These are phyloP conservation scores for Candidula unifasciata DNA, from an alignment of 2,888 invertebrate species.

Conservation along the genomic window DNA sequence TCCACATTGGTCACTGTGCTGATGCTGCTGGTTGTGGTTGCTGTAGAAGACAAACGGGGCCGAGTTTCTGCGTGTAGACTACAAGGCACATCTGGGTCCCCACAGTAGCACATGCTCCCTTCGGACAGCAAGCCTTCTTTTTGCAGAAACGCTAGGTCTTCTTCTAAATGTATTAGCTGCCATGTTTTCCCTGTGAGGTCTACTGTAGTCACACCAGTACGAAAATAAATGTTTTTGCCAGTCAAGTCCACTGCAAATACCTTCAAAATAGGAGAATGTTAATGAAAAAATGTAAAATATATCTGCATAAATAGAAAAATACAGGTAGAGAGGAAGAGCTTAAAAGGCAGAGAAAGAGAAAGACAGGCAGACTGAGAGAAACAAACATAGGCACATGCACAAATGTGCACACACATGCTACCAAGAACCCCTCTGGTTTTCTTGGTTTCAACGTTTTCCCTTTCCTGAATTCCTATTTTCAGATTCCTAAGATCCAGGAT, in stretches of 20 bases:
- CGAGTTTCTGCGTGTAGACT: conserved; percentile 4
- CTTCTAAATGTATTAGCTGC: conserved; percentile 79
- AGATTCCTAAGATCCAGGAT: too few species aligned
- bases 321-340: too few species aligned
- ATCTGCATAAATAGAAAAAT: not conserved
- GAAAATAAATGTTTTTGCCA: conserved; percentile 63
- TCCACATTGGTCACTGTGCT: conserved; percentile 31
- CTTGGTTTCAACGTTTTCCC: too few species aligned
- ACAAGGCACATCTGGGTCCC: conserved; percentile 25
- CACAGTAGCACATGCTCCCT: conserved; percentile 41
- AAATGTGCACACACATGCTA: too few species aligned
- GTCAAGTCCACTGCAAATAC: conserved; percentile 72
- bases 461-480: too few species aligned
- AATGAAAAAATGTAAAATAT: too few species aligned
- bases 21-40: conserved; percentile 39
- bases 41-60: conserved; percentile 19
- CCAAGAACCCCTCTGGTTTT: too few species aligned
- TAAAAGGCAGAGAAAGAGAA: too few species aligned
- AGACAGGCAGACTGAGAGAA: too few species aligned
- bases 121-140: conserved; percentile 25
- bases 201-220: conserved; percentile 68
- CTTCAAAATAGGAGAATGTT: conserved; percentile 54
- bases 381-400: too few species aligned
- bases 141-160: conserved; percentile 35
- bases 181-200: conserved; percentile 89